phyloP scores from a whole-genome alignment of 2,113 vertebrate species.

The Pipra filicauda region DNA sequence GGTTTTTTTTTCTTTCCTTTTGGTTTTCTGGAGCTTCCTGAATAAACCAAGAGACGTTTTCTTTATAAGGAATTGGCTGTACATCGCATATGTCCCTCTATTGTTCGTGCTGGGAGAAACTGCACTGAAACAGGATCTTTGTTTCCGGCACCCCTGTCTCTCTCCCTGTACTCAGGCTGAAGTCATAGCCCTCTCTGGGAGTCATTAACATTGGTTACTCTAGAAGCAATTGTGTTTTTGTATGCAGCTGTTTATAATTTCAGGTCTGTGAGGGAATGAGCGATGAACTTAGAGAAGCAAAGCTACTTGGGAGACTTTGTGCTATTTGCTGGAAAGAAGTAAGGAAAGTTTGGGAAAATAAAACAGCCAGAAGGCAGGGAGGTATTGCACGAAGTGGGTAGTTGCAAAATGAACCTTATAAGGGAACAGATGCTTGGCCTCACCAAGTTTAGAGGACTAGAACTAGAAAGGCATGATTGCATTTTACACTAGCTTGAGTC shows the following conservation, averaged over 20 bases:
- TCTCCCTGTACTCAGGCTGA: not conserved
- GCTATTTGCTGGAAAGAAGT: conserved; percentile 4
- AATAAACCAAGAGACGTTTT: not conserved
- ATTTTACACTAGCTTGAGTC: not conserved
- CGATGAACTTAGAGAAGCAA: conserved; percentile 22
- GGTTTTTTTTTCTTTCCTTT: not conserved
- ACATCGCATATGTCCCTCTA: not conserved
- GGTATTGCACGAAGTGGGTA: not conserved
- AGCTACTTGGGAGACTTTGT: not conserved
- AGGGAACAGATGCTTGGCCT: conserved; percentile 4
- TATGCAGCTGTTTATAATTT: conserved; percentile 55
- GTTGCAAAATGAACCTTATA: conserved; percentile 52
- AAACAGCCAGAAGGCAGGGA: conserved; percentile 22
- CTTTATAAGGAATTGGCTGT: conserved; percentile 31
- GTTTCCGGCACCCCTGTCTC: not conserved
- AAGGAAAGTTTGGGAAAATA: conserved; percentile 33
- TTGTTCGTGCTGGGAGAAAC: conserved; percentile 19
- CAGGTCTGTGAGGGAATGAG: conserved; percentile 16
- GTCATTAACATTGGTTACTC: not conserved
- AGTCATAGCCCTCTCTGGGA: not conserved
- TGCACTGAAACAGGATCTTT: conserved; percentile 7
- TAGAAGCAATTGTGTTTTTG: conserved; percentile 8
- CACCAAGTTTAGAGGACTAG: conserved; percentile 40
- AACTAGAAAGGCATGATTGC: not conserved
- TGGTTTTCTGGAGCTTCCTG: not conserved